Percentiles rank a stretch among this genome's conserved stretches.
Conservation (phyloP, 2,888 invertebrate genomes). For the Cremastobaeus sp. region DNA sequence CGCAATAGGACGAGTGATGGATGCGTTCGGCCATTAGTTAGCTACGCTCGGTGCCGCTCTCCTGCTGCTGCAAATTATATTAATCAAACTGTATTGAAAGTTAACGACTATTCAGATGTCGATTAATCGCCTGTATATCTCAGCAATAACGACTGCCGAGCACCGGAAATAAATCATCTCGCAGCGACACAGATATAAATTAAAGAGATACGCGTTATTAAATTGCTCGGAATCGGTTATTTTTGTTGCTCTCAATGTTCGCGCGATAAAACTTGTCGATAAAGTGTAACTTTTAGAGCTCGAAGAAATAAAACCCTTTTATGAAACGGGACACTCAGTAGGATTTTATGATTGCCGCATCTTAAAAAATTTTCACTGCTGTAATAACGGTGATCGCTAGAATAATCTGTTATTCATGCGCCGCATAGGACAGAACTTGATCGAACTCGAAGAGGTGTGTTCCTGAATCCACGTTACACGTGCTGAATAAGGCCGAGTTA, state of each 20-base stretch:
- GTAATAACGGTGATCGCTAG: constrained; percentile 38
- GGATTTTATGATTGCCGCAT: constrained; percentile 45
- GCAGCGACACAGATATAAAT: constrained; percentile 5
- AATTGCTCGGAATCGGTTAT: constrained; percentile 29
- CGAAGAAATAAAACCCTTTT: constrained; percentile 36
- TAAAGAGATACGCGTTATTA: constrained; percentile 12
- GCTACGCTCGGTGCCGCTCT: not conserved
- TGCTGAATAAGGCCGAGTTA: constrained; percentile 44
- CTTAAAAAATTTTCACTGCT: constrained; percentile 42
- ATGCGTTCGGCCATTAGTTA: constrained; percentile 24
- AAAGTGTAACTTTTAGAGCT: constrained; percentile 27
- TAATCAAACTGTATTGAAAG: constrained; percentile 29
- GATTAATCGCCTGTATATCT: constrained; percentile 17
- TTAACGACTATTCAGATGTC: constrained; percentile 32
- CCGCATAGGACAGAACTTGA: constrained; percentile 47
- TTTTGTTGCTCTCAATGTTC: constrained; percentile 6
- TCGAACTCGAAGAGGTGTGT: constrained; percentile 42
- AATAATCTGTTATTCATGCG: constrained; percentile 56
- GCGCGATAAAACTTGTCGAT: constrained; percentile 27
- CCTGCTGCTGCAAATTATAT: constrained; percentile 32
- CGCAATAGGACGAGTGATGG: constrained; percentile 22
- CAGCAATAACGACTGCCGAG: not conserved
- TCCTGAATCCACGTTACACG: constrained; percentile 43
- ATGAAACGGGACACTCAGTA: constrained; percentile 15
- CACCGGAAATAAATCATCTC: constrained; percentile 20